A percentile compares a stretch with the other conserved stretches of the same genome.
Conservation (phyloP, 1,140 invertebrate genomes). For the Sitophilus oryzae region DNA sequence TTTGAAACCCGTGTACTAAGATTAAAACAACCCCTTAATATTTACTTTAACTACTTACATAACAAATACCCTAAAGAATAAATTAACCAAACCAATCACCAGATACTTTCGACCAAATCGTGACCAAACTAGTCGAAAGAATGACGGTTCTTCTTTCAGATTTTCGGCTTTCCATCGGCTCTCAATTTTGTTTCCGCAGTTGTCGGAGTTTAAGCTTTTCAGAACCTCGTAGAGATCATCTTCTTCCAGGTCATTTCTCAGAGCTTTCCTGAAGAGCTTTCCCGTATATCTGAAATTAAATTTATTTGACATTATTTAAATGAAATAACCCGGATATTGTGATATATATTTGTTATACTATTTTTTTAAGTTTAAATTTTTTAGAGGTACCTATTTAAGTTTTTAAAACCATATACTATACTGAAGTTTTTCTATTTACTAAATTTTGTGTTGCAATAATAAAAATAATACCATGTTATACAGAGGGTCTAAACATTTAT, state of each 20-base stretch:
- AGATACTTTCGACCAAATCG: slow-evolving; percentile 14
- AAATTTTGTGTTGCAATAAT: no score
- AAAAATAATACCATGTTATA: no score
- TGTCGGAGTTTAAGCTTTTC: slow-evolving; percentile 1
- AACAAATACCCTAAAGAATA: slow-evolving; percentile 4
- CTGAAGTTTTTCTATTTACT: no score
- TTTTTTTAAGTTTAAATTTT: no score
- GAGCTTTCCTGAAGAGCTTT: slow-evolving; percentile 5
- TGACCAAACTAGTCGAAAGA: slow-evolving; percentile 8
- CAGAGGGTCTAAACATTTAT: no score
- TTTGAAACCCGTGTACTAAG: no score
- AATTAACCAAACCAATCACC: slow-evolving; percentile 7
- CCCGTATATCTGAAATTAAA: slow-evolving; percentile 10
- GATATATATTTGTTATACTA: no score
- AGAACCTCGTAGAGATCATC: slow-evolving; percentile 10
- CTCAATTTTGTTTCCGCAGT: slow-evolving; percentile 11
- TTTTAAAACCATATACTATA: no score
- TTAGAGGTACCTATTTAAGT: no score
- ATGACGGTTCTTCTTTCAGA: slow-evolving; percentile 4
- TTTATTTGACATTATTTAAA: background rate
- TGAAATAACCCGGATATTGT: background rate
- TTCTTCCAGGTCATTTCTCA: slow-evolving; percentile 13
- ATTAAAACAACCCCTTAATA: no score
- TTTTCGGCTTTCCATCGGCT: slow-evolving; percentile 4
- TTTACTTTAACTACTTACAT: slow-evolving; percentile 14